Evolutionary conservation across 2,797 vertebrate genomes (phyloP), one percentile per base, ranked within the genome.

Genomic region (Melanotaenia boesemani): DNA sequence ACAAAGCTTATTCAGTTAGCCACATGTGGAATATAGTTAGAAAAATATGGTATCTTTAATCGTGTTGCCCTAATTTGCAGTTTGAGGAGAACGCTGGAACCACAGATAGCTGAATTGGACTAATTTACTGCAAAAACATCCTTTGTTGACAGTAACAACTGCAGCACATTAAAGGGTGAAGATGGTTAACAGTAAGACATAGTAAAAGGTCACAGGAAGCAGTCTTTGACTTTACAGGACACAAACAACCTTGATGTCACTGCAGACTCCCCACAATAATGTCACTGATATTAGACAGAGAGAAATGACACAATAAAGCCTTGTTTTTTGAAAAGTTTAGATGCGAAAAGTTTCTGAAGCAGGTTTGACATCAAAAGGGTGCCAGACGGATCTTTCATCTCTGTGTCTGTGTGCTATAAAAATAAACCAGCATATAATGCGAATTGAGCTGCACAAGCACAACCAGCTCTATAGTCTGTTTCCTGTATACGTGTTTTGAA

Each of bases 171-270:
- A 83, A 48, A 0, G 11, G 63, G 63, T 82, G 76, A 72, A 73
- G 84, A 88, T 80, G 68, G 78, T 85, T 78, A 66, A 77, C 44
- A 66, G 37, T 7, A 28, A 63, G 48, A 41, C 67, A 24, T 0
- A 0, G 24, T 39, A 75, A 81, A 85, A 82, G 85, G 85, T 87
- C 64, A 75, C 28, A 6, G 68, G 41, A 75, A 74, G 78, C 69
- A 73, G 80, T 62, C 54, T 9, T 28, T 30, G 62, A 63, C 77
- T 78, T 76, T 60, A 72, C 59, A 70, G 67, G 71, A 70, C 50
- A 50, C 24, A 62, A 56, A 66, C 68, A 63, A 54, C 22, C 18
- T 24, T 41, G 41, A 54, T 68, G 72, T 72, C 70, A 68, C 36
- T 44, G 58, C 37, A 63, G 12, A 79, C 20, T 39, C 5, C 20